phyloP scores from a whole-genome alignment of 2,888 invertebrate species.

The Nezara viridula region DNA sequence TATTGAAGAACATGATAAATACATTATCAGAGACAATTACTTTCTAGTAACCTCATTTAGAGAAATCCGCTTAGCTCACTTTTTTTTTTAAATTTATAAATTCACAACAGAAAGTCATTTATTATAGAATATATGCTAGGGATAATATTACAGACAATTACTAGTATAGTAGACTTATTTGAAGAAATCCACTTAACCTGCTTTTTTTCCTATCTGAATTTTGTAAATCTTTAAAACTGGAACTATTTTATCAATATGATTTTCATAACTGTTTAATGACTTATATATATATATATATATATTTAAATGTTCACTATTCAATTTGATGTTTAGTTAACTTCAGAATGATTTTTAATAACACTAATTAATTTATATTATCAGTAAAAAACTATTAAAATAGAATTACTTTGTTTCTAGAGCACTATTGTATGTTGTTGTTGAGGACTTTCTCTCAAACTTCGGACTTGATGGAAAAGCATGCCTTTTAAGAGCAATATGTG shows the following conservation, averaged over 20 bases:
- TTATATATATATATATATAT: neutral
- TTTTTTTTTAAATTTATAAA: too few relatives aligned
- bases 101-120: too few relatives aligned
- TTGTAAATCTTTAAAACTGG: neutral
- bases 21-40: neutral
- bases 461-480: slow-evolving; percentile 88
- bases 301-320: neutral
- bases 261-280: neutral
- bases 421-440: slow-evolving; percentile 81
- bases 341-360: neutral
- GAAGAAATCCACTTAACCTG: neutral
- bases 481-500: slow-evolving; percentile 85
- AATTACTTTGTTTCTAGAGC: slow-evolving; percentile 71
- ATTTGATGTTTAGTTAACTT: neutral
- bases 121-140: too few relatives aligned
- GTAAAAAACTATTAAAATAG: neutral
- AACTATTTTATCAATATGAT: neutral
- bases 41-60: neutral
- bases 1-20: too few relatives aligned
- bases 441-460: slow-evolving; percentile 84
- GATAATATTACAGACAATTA: too few relatives aligned
- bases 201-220: neutral
- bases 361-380: neutral
- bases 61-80: too few relatives aligned
- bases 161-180: neutral